These are phyloP conservation scores for Gopherus evgoodei DNA, from an alignment of 2,113 vertebrate species.

Conservation along the genomic window DNA sequence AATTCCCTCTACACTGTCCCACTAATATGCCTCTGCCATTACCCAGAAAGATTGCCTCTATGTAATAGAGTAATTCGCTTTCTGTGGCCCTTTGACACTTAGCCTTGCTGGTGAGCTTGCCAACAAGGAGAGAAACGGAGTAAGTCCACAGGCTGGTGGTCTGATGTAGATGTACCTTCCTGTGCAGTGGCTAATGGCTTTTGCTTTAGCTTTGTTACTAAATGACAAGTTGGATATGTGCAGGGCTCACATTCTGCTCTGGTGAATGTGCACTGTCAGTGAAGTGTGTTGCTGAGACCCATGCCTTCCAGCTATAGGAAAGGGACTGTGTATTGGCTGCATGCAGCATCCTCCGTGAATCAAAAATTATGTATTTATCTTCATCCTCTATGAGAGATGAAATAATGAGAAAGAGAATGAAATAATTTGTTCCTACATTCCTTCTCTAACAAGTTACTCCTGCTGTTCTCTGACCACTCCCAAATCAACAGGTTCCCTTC, in stretches of 20 bases:
- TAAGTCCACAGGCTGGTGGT: too few species aligned
- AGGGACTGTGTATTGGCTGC: neutral
- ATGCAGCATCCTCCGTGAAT: neutral
- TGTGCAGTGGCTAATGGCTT: neutral
- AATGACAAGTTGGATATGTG: neutral
- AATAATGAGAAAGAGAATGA: rapidly evolving
- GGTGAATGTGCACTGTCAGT: neutral
- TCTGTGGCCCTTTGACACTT: neutral
- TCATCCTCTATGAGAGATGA: rapidly evolving
- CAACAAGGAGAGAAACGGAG: neutral
- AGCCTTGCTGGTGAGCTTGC: neutral
- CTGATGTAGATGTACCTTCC: too few species aligned
- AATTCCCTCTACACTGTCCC: neutral
- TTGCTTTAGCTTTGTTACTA: neutral
- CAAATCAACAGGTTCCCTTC: neutral
- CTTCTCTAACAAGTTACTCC: rapidly evolving
- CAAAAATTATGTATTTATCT: rapidly evolving
- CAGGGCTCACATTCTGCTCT: neutral
- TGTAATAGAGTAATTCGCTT: neutral
- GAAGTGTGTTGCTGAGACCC: neutral
- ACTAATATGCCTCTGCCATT: too few species aligned
- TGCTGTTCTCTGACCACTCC: neutral
- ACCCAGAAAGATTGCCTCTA: neutral
- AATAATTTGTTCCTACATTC: rapidly evolving
- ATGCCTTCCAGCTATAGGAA: neutral